A percentile compares a stretch with the other conserved stretches of the same genome.
Conservation (phyloP, 2,888 invertebrate genomes). For the Ferrisia virgata region DNA sequence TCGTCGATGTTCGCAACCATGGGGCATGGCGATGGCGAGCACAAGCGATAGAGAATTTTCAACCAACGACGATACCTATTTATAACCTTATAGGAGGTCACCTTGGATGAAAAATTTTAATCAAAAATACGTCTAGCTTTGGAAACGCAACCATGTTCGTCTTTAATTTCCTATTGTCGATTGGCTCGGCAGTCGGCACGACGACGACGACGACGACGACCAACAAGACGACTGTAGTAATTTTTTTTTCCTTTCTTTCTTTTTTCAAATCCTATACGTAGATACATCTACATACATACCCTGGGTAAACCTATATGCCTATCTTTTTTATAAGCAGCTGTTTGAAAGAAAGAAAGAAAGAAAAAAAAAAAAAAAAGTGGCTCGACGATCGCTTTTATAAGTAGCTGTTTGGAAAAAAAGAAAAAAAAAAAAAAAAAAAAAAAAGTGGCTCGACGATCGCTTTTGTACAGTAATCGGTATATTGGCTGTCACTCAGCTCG, state of each 20-base stretch:
- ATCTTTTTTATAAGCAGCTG: conserved; percentile 11
- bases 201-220: background rate
- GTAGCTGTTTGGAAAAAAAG: background rate
- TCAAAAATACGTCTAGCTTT: background rate
- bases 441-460: conserved; percentile 23
- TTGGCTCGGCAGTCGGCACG: background rate
- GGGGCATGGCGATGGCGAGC: background rate
- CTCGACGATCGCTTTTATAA: conserved; percentile 14
- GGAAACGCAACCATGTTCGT: background rate
- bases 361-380: conserved; percentile 11
- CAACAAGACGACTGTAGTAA: too few species aligned
- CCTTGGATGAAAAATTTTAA: background rate
- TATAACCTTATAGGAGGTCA: background rate
- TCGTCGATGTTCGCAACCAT: background rate
- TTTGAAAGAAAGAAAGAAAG: background rate
- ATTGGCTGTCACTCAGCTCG: conserved; percentile 13
- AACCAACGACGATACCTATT: too few species aligned
- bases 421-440: background rate
- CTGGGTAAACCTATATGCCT: background rate
- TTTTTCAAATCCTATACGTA: background rate
- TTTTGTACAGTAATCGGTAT: conserved; percentile 18
- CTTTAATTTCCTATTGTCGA: conserved; percentile 15
- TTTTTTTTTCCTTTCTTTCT: too few species aligned
- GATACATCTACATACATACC: background rate
- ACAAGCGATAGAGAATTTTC: background rate